Evolutionary conservation across 2,888 invertebrate genomes (phyloP).

Genomic region (Tenthredo livida): DNA sequence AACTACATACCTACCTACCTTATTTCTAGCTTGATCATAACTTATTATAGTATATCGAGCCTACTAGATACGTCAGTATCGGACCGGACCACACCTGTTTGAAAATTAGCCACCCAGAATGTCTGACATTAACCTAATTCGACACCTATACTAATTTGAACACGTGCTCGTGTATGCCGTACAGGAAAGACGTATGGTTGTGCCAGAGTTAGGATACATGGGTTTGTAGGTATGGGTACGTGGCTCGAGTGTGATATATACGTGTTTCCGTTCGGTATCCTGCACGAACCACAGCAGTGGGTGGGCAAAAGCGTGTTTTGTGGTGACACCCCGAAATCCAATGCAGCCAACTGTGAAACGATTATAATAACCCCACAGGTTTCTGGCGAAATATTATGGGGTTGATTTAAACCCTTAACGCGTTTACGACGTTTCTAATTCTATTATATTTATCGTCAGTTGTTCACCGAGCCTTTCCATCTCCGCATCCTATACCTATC

Average conservation of each 20-base stretch:
- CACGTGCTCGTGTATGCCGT: constrained; percentile 21
- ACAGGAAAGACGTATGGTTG: not conserved
- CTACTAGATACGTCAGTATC: not conserved
- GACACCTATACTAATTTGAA: constrained; percentile 30
- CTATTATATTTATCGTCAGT: not conserved
- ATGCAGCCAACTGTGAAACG: constrained; percentile 62
- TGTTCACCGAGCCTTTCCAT: not conserved
- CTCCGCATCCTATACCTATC: not conserved
- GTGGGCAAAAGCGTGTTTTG: constrained; percentile 44
- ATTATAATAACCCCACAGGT: constrained; percentile 47
- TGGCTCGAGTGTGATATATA: constrained; percentile 12
- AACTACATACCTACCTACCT: not conserved
- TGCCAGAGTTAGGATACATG: not conserved
- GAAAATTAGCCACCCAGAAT: constrained; percentile 47
- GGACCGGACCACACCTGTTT: constrained; percentile 43
- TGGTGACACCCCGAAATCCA: constrained; percentile 59
- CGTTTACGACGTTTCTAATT: not conserved
- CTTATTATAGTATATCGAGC: constrained; percentile 5
- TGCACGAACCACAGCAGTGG: constrained; percentile 38
- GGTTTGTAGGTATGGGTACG: not conserved
- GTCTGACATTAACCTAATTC: constrained; percentile 50
- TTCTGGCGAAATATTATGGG: constrained; percentile 20
- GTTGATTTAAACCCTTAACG: constrained; percentile 6
- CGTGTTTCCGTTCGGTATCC: constrained; percentile 39
- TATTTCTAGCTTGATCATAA: not conserved